phyloP scores from a whole-genome alignment of 2,113 vertebrate genomes.

The Pungitius pungitius region DNA sequence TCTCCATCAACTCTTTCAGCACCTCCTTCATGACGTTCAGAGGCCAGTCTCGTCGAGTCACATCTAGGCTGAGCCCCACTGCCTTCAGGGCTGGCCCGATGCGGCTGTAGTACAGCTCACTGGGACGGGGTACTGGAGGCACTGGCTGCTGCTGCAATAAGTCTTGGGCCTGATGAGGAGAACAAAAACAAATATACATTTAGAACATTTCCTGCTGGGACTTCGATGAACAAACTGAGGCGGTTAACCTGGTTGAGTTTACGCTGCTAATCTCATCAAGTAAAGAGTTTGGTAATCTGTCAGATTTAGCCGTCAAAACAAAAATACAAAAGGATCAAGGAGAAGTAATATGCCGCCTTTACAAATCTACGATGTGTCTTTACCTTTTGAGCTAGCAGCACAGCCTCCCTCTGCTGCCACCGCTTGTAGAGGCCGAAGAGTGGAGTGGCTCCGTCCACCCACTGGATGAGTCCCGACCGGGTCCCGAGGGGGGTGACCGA shows the following conservation, averaged over 20 bases:
- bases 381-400: slow-evolving; percentile 95
- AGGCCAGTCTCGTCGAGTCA: slow-evolving; percentile 96
- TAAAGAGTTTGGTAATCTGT: no score
- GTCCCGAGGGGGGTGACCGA: slow-evolving; percentile 97
- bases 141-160: slow-evolving; percentile 92
- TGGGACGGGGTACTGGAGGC: slow-evolving; percentile 94
- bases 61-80: slow-evolving; percentile 92
- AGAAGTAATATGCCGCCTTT: no score
- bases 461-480: slow-evolving; percentile 95
- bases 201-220: background rate
- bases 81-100: slow-evolving; percentile 95
- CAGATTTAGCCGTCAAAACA: no score
- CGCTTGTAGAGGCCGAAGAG: slow-evolving; percentile 98
- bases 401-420: slow-evolving; percentile 96
- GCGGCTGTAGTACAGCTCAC: slow-evolving; percentile 98
- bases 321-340: no score
- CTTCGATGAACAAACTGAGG: background rate
- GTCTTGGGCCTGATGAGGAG: slow-evolving; percentile 85
- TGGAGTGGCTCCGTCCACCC: slow-evolving; percentile 97
- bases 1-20: slow-evolving; percentile 94
- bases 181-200: background rate
- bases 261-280: no score
- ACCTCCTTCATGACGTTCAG: slow-evolving; percentile 96
- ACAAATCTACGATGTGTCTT: no score
- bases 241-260: background rate